Percentiles rank a stretch among this genome's conserved stretches.
phyloP scores from a whole-genome alignment of 2,888 invertebrate genomes.

The Megalurothrips usitatus region DNA sequence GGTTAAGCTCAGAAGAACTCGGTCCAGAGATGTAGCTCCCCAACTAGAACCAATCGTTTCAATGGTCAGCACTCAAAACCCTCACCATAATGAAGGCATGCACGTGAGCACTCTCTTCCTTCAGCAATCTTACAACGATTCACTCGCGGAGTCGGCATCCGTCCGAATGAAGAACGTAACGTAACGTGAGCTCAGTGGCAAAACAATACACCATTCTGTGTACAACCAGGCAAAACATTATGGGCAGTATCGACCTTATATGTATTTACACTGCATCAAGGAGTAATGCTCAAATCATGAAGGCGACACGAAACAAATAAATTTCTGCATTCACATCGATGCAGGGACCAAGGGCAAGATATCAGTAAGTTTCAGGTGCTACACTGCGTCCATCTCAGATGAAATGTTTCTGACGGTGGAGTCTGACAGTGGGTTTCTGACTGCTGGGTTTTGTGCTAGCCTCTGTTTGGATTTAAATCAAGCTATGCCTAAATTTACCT shows the following conservation, averaged over 20 bases:
- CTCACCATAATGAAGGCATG: too few species aligned
- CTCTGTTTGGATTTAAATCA: too few species aligned
- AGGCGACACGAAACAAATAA: neutral
- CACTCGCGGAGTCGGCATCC: too few species aligned
- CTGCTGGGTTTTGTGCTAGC: too few species aligned
- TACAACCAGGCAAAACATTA: neutral
- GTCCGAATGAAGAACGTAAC: neutral
- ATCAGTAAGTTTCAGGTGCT: neutral
- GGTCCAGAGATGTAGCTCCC: too few species aligned
- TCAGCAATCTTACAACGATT: too few species aligned
- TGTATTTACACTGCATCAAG: neutral
- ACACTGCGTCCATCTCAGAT: neutral
- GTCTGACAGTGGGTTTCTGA: neutral
- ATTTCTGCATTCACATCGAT: neutral
- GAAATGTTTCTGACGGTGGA: neutral
- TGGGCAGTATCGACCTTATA: neutral
- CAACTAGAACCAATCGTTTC: too few species aligned
- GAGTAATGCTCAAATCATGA: neutral
- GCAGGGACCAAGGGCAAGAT: neutral
- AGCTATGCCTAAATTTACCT: too few species aligned
- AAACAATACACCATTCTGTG: neutral
- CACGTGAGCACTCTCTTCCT: too few species aligned
- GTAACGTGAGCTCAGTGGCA: too few species aligned
- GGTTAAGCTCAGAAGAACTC: too few species aligned
- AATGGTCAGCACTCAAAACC: too few species aligned